Evolutionary conservation across 2,888 invertebrate species (phyloP).

Genomic region (Seladonia tumulorum): DNA sequence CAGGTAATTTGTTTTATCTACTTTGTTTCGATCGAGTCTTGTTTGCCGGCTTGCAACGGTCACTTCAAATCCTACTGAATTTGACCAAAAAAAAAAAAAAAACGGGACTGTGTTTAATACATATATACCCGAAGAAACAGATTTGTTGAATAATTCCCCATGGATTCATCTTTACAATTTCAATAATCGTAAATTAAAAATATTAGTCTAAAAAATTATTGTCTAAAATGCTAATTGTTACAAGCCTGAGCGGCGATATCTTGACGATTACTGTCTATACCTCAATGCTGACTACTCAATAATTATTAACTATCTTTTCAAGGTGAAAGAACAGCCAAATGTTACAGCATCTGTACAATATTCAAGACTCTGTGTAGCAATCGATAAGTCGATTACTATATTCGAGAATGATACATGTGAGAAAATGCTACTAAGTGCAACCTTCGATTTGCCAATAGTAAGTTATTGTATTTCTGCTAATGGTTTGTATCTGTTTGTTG

Average conservation of each 20-base stretch:
- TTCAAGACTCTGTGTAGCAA: slow-evolving; percentile 76
- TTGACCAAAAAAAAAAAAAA: too few relatives aligned
- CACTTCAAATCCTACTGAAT: not conserved
- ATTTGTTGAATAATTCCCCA: too few relatives aligned
- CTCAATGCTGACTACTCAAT: not conserved
- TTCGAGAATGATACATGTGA: slow-evolving; percentile 78
- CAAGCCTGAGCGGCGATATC: too few relatives aligned
- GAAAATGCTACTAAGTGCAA: slow-evolving; percentile 73
- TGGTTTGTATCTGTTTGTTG: slow-evolving; percentile 75
- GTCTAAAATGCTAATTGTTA: too few relatives aligned
- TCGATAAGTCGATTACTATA: slow-evolving; percentile 80
- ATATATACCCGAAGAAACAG: not conserved
- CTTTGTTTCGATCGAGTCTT: not conserved
- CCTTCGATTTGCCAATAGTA: slow-evolving; percentile 76
- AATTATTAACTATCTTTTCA: not conserved
- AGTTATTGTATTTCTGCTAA: slow-evolving; percentile 76
- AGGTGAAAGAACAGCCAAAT: slow-evolving; percentile 55
- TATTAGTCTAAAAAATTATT: too few relatives aligned
- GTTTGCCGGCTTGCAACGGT: slow-evolving; percentile 13
- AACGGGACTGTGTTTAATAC: not conserved
- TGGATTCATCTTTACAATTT: too few relatives aligned
- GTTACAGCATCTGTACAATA: slow-evolving; percentile 73
- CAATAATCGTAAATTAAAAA: too few relatives aligned
- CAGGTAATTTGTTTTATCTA: slow-evolving; percentile 60
- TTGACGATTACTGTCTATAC: too few relatives aligned